A percentile compares a stretch with the other conserved stretches of the same genome.
Evolutionary conservation across 2,888 invertebrate species (phyloP).

Genomic region (Clitarchus hookeri): DNA sequence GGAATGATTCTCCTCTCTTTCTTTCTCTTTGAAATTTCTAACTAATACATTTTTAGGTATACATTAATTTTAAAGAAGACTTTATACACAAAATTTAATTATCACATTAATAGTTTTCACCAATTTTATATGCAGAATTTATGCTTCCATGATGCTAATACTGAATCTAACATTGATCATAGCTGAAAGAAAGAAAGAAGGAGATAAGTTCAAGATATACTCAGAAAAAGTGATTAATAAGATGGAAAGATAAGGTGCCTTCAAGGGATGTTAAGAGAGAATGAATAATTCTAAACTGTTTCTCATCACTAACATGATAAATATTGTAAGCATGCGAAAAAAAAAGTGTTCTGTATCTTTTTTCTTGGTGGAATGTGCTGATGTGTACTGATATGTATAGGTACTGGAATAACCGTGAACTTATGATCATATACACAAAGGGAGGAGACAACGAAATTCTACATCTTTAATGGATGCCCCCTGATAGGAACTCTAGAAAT

Average conservation of each 20-base stretch:
- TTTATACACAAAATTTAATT: too few relatives aligned
- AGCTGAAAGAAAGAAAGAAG: not conserved
- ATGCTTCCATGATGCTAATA: constrained; percentile 8
- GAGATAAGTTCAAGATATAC: not conserved
- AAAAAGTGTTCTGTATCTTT: not conserved
- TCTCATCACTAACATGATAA: not conserved
- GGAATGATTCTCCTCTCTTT: too few relatives aligned
- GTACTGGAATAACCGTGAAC: not conserved
- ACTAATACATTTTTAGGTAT: too few relatives aligned
- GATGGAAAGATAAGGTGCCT: not conserved
- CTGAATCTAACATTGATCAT: not conserved
- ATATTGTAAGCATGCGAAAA: not conserved
- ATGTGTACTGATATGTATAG: not conserved
- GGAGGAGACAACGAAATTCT: constrained; percentile 21
- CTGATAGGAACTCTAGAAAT: not conserved
- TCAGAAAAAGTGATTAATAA: not conserved
- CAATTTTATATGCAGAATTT: constrained; percentile 4
- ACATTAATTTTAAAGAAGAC: too few relatives aligned
- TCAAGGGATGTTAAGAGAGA: not conserved
- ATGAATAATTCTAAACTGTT: not conserved
- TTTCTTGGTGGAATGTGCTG: not conserved
- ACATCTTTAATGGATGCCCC: constrained; percentile 16
- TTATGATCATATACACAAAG: not conserved
- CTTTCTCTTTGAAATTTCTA: too few relatives aligned
- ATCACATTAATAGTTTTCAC: not conserved